Conservation (phyloP, 1,140 invertebrate species). For the Pseudomyrmex cubaensis region DNA sequence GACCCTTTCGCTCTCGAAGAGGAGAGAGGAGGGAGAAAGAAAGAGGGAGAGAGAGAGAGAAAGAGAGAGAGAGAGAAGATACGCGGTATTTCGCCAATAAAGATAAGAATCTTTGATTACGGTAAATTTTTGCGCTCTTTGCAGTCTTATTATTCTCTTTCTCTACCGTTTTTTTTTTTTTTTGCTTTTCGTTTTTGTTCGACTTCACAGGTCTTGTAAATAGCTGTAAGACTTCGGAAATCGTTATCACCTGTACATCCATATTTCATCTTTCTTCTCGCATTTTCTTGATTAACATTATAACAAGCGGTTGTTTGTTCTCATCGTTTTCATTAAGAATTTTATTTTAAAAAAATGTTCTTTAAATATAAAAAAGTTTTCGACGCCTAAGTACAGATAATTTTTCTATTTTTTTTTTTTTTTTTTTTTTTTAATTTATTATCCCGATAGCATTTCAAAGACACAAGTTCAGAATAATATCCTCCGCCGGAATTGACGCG, state of each 20-base stretch:
- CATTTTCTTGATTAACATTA: neutral
- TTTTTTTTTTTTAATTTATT: neutral
- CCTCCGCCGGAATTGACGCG: constrained; percentile 40
- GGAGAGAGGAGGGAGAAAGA: too few species aligned
- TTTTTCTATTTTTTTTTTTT: too few species aligned
- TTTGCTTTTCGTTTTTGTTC: constrained; percentile 31
- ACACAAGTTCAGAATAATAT: neutral
- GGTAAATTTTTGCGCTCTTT: constrained; percentile 53
- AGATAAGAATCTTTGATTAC: constrained; percentile 78
- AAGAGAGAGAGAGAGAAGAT: constrained; percentile 22
- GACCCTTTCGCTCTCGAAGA: constrained; percentile 68
- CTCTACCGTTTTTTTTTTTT: too few species aligned
- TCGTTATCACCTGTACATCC: neutral
- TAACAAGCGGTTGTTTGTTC: neutral
- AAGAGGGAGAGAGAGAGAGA: too few species aligned
- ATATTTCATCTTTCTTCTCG: neutral
- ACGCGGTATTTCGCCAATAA: constrained; percentile 79
- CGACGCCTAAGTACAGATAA: too few species aligned
- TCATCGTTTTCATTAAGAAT: neutral
- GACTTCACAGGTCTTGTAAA: constrained; percentile 43
- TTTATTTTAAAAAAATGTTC: too few species aligned
- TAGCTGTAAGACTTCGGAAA: constrained; percentile 21
- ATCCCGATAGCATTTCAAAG: neutral
- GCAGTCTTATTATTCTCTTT: constrained; percentile 24
- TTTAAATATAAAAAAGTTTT: too few species aligned